These are phyloP conservation scores for Lutraria lutraria DNA, from an alignment of 2,888 invertebrate species.

Conservation along the genomic window DNA sequence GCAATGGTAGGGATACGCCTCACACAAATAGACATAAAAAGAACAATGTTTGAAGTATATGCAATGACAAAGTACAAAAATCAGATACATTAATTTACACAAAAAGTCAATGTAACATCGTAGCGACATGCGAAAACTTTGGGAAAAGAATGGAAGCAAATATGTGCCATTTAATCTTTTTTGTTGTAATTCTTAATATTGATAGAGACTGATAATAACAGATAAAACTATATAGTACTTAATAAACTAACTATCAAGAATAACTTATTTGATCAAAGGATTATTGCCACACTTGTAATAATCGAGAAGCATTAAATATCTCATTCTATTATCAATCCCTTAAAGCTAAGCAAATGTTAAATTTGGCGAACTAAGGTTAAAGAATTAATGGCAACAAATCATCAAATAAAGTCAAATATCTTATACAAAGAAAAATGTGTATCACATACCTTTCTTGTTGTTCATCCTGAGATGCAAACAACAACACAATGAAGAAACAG, in stretches of 20 bases:
- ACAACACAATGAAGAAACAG: neutral
- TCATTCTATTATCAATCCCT: no score
- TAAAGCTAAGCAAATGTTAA: neutral
- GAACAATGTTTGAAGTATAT: neutral
- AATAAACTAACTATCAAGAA: no score
- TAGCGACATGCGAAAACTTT: neutral
- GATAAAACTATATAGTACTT: neutral
- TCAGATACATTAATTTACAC: conserved; percentile 11
- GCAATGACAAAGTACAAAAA: neutral
- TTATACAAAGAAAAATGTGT: conserved; percentile 58
- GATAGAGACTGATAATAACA: neutral
- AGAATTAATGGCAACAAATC: conserved; percentile 1
- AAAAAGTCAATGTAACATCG: neutral
- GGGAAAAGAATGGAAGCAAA: no score
- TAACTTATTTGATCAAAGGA: no score
- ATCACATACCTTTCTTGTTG: conserved; percentile 78
- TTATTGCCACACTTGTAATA: no score
- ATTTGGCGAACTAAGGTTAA: neutral
- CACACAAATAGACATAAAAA: no score
- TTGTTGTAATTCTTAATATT: no score
- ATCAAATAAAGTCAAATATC: neutral
- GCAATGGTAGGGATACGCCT: no score
- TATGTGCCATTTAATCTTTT: no score
- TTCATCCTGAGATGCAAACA: conserved; percentile 69
- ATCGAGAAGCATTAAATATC: no score